Conservation (phyloP, 2,797 vertebrate genomes). For the Lagodon rhomboides region DNA sequence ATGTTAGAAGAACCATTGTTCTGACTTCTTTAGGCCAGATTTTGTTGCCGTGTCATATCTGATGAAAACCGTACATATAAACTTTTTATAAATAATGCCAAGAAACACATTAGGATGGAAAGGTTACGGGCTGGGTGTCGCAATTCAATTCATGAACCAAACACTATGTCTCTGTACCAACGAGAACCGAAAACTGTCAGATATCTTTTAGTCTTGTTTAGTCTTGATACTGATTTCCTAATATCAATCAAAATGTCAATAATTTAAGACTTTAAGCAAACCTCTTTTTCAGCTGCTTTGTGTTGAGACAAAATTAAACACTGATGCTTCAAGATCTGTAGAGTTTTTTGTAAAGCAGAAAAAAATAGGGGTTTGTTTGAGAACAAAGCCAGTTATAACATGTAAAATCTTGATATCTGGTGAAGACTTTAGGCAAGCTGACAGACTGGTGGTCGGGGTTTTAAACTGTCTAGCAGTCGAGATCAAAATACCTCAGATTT, state of each 20-base stretch:
- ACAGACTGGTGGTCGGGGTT: not conserved
- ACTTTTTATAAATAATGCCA: not conserved
- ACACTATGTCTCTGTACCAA: not conserved
- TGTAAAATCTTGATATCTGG: not conserved
- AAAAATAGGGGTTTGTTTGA: not conserved
- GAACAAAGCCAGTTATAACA: slow-evolving; percentile 4
- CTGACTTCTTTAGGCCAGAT: not conserved
- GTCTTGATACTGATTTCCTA: not conserved
- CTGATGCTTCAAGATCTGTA: not conserved
- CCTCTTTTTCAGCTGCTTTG: not conserved
- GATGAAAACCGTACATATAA: not conserved
- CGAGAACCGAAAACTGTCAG: not conserved
- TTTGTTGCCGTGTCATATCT: not conserved
- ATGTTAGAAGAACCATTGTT: not conserved
- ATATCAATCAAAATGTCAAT: not conserved
- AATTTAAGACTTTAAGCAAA: not conserved
- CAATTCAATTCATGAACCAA: not conserved
- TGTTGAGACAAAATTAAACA: slow-evolving; percentile 6
- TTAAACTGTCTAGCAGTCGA: not conserved
- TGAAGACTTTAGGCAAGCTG: not conserved
- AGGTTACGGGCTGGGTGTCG: not conserved
- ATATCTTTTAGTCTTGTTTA: not conserved
- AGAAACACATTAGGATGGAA: not conserved
- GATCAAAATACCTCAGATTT: not conserved
- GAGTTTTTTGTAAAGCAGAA: not conserved